Percentiles rank a stretch among this genome's conserved stretches.
Evolutionary conservation across 2,888 invertebrate species (phyloP).

Genomic region (Drosophila eohydei): DNA sequence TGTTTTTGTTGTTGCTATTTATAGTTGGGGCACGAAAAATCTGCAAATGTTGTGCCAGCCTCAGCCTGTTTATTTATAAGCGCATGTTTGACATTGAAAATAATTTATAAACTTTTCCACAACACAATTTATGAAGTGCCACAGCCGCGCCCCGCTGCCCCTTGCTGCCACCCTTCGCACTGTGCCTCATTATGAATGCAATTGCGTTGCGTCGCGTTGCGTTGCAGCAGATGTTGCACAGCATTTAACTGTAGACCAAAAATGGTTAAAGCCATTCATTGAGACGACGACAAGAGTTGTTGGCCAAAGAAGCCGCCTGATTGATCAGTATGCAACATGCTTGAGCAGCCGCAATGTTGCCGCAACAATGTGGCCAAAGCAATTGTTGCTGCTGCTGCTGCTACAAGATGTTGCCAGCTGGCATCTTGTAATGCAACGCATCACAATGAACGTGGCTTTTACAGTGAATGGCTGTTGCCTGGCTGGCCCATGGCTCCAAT

Average conservation of each 20-base stretch:
- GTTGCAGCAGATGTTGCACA: conserved; percentile 65
- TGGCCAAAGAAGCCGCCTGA: conserved; percentile 71
- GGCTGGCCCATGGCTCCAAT: conserved; percentile 30
- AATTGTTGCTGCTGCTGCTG: conserved; percentile 68
- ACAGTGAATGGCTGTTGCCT: conserved; percentile 13
- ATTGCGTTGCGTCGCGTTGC: conserved; percentile 49
- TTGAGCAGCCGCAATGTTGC: conserved; percentile 72
- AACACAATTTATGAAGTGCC: conserved; percentile 68
- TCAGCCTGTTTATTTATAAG: conserved; percentile 71
- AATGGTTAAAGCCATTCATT: conserved; percentile 82
- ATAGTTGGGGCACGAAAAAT: conserved; percentile 27
- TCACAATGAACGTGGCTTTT: conserved; percentile 74
- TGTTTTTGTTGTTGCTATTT: conserved; percentile 13
- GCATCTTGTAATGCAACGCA: conserved; percentile 83
- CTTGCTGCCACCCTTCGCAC: neutral
- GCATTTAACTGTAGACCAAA: conserved; percentile 81
- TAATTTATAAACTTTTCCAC: conserved; percentile 80
- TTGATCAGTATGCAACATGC: conserved; percentile 83
- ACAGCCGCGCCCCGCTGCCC: neutral
- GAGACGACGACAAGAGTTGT: conserved; percentile 17
- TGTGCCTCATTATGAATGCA: conserved; percentile 73
- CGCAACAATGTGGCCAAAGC: conserved; percentile 65
- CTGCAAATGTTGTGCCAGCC: conserved; percentile 24
- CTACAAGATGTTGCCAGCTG: conserved; percentile 45
- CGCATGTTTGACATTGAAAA: conserved; percentile 82